phyloP scores from a whole-genome alignment of 2,113 vertebrate species.

The Halcyon malimbica region DNA sequence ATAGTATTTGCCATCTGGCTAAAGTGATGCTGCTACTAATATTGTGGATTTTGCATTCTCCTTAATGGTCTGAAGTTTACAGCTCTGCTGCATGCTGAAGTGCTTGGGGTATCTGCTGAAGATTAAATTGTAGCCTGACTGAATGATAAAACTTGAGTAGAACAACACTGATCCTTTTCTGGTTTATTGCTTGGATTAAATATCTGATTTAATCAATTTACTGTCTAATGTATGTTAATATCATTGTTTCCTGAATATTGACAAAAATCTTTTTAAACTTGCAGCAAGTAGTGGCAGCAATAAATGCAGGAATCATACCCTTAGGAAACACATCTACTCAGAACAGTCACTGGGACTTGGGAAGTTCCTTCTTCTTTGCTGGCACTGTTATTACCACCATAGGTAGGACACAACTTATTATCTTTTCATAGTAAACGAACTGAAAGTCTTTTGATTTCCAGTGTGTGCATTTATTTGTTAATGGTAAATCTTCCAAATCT shows the following conservation, averaged over 20 bases:
- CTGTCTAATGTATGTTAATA: conserved; percentile 34
- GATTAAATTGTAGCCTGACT: background rate
- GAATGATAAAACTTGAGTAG: background rate
- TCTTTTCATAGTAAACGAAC: conserved; percentile 57
- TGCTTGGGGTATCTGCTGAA: background rate
- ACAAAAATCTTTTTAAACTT: conserved; percentile 80
- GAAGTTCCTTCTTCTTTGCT: conserved; percentile 99
- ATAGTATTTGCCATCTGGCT: background rate
- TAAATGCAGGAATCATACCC: conserved; percentile 95
- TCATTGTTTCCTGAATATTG: conserved; percentile 66
- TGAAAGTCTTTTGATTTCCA: conserved; percentile 53
- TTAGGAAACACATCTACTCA: conserved; percentile 90
- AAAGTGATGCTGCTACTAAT: background rate
- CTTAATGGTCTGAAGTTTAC: background rate
- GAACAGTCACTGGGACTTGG: conserved; percentile 97
- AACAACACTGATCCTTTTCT: background rate
- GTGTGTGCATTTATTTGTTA: background rate
- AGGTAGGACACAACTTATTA: conserved; percentile 84
- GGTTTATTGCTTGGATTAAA: background rate
- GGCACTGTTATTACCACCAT: conserved; percentile 99
- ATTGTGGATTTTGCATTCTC: background rate
- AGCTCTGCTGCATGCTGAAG: background rate
- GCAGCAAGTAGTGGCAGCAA: conserved; percentile 95
- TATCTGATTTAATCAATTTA: background rate
- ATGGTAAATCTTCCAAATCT: background rate